Base-by-base conservation (phyloP, 2,888 invertebrate species). In the Lobophora halterata region DNA sequence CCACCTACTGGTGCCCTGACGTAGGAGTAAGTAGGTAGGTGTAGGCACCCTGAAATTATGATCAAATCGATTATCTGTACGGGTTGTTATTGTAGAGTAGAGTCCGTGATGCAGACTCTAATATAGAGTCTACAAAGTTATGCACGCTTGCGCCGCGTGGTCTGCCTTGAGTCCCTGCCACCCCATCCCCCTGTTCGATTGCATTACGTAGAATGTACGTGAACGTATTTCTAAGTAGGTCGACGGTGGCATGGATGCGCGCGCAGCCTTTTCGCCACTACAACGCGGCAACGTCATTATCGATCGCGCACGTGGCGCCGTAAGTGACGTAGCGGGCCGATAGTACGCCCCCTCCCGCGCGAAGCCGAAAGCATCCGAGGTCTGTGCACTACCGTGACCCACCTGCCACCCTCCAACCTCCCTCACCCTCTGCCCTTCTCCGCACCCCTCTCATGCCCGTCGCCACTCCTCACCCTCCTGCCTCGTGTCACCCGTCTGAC, bases 271-370 rank as follows among this genome's bases (percentile, higher is more conserved):
- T 48, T 53, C 49, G 49, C 57, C 57, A 61, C 71, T 65, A 67
- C 77, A 71, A 85, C 57, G 60, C 71, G 65, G 67, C 77, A 71
- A 85, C 86, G 86, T 86, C 86, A 86, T 66, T 86, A 87, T 87
- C 78, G 88, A 88, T 87, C 82, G 79, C 38, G 75, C 85, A 83
- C 83, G 83, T 86, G 79, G 83, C 83, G 79, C 82, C 83, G 79
- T 79, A 69, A 77, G 72, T 86, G 83, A 86, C 87, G 86, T 86
- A 85, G 82, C 61, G 63, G 55, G 63, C 66, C 72, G 69, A 65
- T 82, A 77, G 73, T 79, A 78, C 71, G 62, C 74, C 72, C 59
- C 55, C 54, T 54, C 65, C 64, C 37, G n/a, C n/a, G n/a, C n/a
- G n/a, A n/a, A n/a, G n/a, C n/a, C n/a, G n/a, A n/a, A n/a, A n/a